Evolutionary conservation across 2,888 invertebrate species (phyloP), one percentile per base, ranked within the genome.

Genomic region (Sarcophaga variegata): DNA sequence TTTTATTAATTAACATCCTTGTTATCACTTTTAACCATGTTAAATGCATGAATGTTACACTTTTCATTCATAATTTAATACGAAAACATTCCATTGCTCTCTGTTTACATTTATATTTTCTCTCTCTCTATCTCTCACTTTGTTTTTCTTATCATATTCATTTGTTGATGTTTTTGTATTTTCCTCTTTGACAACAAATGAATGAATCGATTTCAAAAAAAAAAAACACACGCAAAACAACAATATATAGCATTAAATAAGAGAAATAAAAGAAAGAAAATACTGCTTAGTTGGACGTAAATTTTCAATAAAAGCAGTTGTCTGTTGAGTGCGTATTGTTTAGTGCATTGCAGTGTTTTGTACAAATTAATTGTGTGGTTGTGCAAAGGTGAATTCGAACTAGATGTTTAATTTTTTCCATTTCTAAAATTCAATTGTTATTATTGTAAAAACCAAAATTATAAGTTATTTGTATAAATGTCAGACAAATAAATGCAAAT

Each of bases 271-370:
- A 67, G 76, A 72, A 76, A 60, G 78, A 67, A 79, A 70, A 75
- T 72, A 64, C 22, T 4, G 59, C 25, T 83, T 75, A 87, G 86
- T 87, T 78, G 27, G 63, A 81, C 47, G 37, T 67, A 75, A 81
- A 71, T 71, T 84, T 70, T 87, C 62, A 79, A 63, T 59, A 37
- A 64, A 70, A 59, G 62, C 63, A 70, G 67, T 69, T 77, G 64
- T 63, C 3, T 59, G 37, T 70, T 0, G 0, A 69, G 60, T 71
- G 67, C 59, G 60, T 80, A n/a, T 54, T 74, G 47, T 83, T 83
- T 74, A 83, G 37, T 75, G 63, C 45, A 64, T 79, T 64, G 25
- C 27, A 64, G 12, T 47, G 20, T 20, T 47, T 70, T 67, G 66
- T 67, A 67, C n/a, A 67, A 17, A 17, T 20, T 37, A 78, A 47